Percentiles rank a stretch among this genome's conserved stretches.
Conservation (phyloP, 2,888 invertebrate genomes). For the Alcis repandata region DNA sequence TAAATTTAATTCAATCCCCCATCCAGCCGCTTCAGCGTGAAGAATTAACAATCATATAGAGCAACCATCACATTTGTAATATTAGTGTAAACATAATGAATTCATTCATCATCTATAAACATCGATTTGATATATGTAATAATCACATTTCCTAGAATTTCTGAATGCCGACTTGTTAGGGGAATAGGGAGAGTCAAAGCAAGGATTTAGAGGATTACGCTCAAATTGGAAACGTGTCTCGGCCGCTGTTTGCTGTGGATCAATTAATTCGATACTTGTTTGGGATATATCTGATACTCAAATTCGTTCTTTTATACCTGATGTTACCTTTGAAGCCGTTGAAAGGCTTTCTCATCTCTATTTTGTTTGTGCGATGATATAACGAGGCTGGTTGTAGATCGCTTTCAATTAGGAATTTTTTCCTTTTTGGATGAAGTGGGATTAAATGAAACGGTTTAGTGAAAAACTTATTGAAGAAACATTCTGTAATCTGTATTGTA, state of each 20-base stretch:
- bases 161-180: conserved; percentile 7
- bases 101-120: too few relatives aligned
- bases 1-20: too few relatives aligned
- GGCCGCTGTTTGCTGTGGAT: conserved; percentile 32
- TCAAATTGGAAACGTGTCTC: conserved; percentile 50
- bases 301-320: neutral
- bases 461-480: too few relatives aligned
- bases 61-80: too few relatives aligned
- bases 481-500: too few relatives aligned
- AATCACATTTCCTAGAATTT: neutral
- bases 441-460: neutral
- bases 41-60: too few relatives aligned
- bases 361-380: neutral
- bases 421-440: neutral
- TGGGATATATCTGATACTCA: conserved; percentile 2
- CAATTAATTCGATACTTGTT: conserved; percentile 42
- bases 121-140: neutral
- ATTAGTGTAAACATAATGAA: too few relatives aligned
- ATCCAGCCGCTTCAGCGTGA: too few relatives aligned
- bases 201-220: conserved; percentile 44
- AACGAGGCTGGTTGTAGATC: neutral
- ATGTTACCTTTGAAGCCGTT: neutral
- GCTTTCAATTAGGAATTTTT: neutral
- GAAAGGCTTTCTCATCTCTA: neutral
- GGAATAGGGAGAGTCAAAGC: conserved; percentile 36